Base-by-base conservation (phyloP, 2,888 invertebrate genomes). In the Pandemis heparana region DNA sequence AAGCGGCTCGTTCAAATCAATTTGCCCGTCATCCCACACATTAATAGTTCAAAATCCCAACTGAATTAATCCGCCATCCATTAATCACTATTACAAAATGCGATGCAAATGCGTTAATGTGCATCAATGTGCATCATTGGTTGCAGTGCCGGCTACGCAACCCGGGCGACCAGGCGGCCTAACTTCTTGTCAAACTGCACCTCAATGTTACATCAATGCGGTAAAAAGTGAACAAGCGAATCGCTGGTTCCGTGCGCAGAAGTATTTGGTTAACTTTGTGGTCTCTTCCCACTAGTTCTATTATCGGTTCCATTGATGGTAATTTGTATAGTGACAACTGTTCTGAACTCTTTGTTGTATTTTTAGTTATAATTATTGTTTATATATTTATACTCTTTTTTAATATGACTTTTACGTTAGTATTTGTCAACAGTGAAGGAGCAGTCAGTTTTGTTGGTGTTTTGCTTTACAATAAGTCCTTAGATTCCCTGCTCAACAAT, bases 161-260 rank as follows among this genome's bases (percentile, higher is more conserved):
- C 63, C 63, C 16, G 67, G 18, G 12, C 39, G 63, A 39, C 73
- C 68, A 48, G 51, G 63, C 71, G 56, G 46, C 68, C 23, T 32
- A 62, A 68, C 68, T 46, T 43, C 61, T 23, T 62, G 74, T 69
- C 75, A 71, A 65, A 65, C 53, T 23, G 66, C 56, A 18, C 67
- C 23, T n/a, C n/a, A n/a, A n/a, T 82, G 77, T 82, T 80, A 80
- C 80, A 66, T 59, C 51, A 70, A 74, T 68, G 76, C 71, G 76
- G 77, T 75, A 80, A 78, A 78, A 77, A 75, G 56, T 39, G 16
- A 53, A 56, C 64, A 63, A 23, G 67, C 67, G 38, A 46, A 16
- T 18, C 43, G 61, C 46, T 38, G 72, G 72, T 72, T 72, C 72
- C 72, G 72, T 68, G 48, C 12, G 10, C 3, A 56, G 7, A 41